Conservation (phyloP, 2,888 invertebrate genomes). For the Trichacis sp. region DNA sequence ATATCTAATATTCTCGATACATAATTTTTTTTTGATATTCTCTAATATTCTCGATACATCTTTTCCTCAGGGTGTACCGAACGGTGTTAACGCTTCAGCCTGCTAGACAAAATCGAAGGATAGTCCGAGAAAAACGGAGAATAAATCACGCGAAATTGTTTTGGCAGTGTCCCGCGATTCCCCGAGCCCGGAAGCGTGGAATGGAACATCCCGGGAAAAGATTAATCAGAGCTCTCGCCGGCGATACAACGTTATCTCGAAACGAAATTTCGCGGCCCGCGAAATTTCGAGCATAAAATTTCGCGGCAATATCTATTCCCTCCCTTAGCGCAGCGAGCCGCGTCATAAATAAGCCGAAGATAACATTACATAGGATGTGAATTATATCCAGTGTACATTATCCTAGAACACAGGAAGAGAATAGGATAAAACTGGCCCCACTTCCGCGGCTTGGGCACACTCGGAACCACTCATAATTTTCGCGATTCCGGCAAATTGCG, state of each 20-base stretch:
- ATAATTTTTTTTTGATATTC: too few species aligned
- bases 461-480: too few species aligned
- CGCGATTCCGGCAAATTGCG: too few species aligned
- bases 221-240: constrained; percentile 20
- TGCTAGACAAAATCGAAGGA: not conserved
- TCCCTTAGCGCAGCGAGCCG: constrained; percentile 38
- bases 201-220: constrained; percentile 29
- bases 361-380: constrained; percentile 53
- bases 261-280: constrained; percentile 34
- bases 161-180: constrained; percentile 10
- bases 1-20: too few species aligned
- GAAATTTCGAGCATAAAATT: constrained; percentile 49
- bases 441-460: constrained; percentile 36
- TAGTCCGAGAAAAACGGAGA: not conserved
- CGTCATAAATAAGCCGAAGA: constrained; percentile 52
- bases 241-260: constrained; percentile 38
- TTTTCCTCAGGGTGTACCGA: too few species aligned
- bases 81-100: too few species aligned
- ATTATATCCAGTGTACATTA: constrained; percentile 50
- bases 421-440: constrained; percentile 33
- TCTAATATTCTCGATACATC: too few species aligned
- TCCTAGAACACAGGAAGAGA: constrained; percentile 41
- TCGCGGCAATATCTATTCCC: constrained; percentile 45
- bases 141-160: not conserved
- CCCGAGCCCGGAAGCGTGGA: constrained; percentile 4